Percentiles rank a stretch among this genome's conserved stretches.
These are phyloP conservation scores for Synergus laeviventris DNA, from an alignment of 2,888 invertebrate species.

Conservation along the genomic window DNA sequence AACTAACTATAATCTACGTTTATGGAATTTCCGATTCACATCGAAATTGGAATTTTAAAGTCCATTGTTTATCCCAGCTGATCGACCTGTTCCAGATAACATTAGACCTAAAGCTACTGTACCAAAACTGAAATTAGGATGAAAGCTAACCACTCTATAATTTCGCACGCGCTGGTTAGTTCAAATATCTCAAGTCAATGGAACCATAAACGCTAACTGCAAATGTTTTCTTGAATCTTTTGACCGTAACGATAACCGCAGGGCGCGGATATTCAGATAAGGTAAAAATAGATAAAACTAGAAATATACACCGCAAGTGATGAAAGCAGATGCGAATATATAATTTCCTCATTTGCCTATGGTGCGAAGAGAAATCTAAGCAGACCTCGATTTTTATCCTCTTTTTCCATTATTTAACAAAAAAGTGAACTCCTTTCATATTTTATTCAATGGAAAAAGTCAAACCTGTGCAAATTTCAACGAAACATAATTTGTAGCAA, in stretches of 20 bases:
- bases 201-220: constrained; percentile 12
- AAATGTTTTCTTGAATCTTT: constrained; percentile 11
- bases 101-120: background rate
- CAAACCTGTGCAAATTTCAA: background rate
- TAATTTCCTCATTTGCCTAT: constrained; percentile 3
- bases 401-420: background rate
- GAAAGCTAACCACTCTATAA: constrained; percentile 16
- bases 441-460: background rate
- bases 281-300: constrained; percentile 6
- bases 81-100: background rate
- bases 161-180: constrained; percentile 23
- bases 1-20: background rate
- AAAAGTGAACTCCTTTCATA: background rate
- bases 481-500: constrained; percentile 1
- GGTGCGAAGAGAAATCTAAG: background rate
- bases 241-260: constrained; percentile 21
- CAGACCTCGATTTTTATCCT: background rate
- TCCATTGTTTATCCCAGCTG: background rate
- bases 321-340: constrained; percentile 2
- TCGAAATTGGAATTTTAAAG: background rate
- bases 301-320: constrained; percentile 15
- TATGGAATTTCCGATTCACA: background rate
- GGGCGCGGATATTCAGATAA: background rate
- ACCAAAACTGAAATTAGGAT: constrained; percentile 12
- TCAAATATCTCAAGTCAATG: constrained; percentile 18